Evolutionary conservation across 2,888 invertebrate genomes (phyloP), one percentile per base, ranked within the genome.

Genomic region (Amphimallon solstitiale): DNA sequence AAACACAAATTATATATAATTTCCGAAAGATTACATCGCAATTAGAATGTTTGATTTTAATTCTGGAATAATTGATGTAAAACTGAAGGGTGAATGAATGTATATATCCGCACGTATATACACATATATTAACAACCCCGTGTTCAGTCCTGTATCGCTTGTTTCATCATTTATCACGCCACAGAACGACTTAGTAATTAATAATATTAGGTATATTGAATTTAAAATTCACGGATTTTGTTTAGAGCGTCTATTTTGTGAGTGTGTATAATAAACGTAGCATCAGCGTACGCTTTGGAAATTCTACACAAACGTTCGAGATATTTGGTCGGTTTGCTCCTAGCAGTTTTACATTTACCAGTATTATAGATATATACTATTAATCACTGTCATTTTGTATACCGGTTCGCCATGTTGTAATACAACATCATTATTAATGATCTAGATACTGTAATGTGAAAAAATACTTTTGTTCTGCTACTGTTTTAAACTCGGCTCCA

Each of bases 371-470:
- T 74, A 72, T 68, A 65, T 61, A 71, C 71, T 74, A 76, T 76
- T 76, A 75, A 76, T 76, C 76, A 75, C 72, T 75, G 75, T 76
- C 75, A 74, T 74, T 73, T 75, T 74, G 71, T 74, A 72, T 73
- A 72, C 70, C 71, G 72, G 71, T 73, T 71, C 69, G 70, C 69
- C 72, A 70, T 74, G 74, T 73, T 70, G 72, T 75, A 75, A 74
- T 75, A 73, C 74, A 76, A 75, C 74, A 74, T 73, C 74, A 75
- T 75, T 75, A 76, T 76, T 76, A 76, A 76, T 76, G 75, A 74
- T 73, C 72, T 65, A 66, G 69, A 71, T 73, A 71, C 71, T 71
- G 72, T 74, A 71, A 72, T 71, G 69, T 70, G 69, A 73, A 74
- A 74, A 73, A 74, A 70, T 71, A 70, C 68, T 71, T 70, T 70